Base-by-base conservation (phyloP, 2,113 vertebrate species). In the Pseudorhombus dupliciocellatus region DNA sequence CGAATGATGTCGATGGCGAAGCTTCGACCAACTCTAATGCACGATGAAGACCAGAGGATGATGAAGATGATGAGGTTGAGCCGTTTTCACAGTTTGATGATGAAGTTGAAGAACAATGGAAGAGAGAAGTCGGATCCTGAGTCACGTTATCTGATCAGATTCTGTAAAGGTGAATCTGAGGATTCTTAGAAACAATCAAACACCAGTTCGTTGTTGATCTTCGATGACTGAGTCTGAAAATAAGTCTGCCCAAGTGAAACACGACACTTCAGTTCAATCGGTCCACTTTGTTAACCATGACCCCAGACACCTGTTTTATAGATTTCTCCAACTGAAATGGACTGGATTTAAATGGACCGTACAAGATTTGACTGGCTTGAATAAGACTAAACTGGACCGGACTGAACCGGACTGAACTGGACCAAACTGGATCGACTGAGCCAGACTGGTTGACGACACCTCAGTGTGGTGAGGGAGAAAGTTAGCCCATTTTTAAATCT, bases 41-140 rank as follows among this genome's bases (percentile, higher is more conserved):
- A 20, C 18, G 44, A 22, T 51, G 48, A 52, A 48, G 46, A 50
- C 18, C 6, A 21, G 50, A 11, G 21, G 64, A 66, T 7, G 65
- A 62, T 42, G 21, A 70, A 14, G 53, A 40, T 10, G 51, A 75
- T 11, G 87, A 88, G 86, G 86, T 86, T 72, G 42, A 44, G 70
- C 67, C 64, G 81, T 86, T 83, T 90, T 90, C 89, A 90, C 87
- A 90, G 87, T 89, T 79, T 86, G 24, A 70, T 58, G 42, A 53
- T 68, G 46, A 66, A 79, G 58, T 11, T 37, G 34, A 60, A 46
- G 65, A 71, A 70, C 34, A 74, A 3, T 50, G 46, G 52, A 74
- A 48, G 77, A 65, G 40, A n/a, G 20, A 50, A 44, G 40, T 44
- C 40, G 12, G 40, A 44, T 44, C 40, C 40, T 44, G 40, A 18